Evolutionary conservation across 1,140 invertebrate species (phyloP), one percentile per base, ranked within the genome.

Genomic region (Matsumurasca onukii): DNA sequence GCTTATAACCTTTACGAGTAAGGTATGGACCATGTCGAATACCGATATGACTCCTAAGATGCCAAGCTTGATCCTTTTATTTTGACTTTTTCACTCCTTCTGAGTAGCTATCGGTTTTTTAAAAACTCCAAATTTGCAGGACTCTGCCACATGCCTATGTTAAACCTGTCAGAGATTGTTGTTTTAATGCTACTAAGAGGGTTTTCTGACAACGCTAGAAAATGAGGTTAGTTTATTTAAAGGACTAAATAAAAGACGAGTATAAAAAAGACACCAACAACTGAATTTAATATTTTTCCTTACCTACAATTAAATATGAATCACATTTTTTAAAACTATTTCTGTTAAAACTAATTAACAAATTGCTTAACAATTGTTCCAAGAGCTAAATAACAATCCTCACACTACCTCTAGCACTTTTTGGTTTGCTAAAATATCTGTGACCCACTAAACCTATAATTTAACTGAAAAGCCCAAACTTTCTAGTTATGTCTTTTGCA

Each of bases 271-370:
- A 59, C 55, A 59, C 55, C 55, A 59, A 59, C 55, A 59, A 59
- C 55, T 27, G 22, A 27, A 20, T 59, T 59, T 59, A 59, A 59
- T 59, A 27, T 59, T 27, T 59, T 24, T n/a, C n/a, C n/a, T 22
- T 59, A 59, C 30, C 55, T 59, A 59, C 55, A 59, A 29, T 59
- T 59, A 59, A 59, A 59, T 59, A 59, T 59, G 55, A 59, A 27
- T 59, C 55, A 27, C 24, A 24, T 59, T 59, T n/a, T n/a, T n/a
- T n/a, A n/a, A 59, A 59, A 59, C 55, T 59, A 59, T 59, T n/a
- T 59, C 30, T 27, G 9, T 59, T 59, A 59, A 59, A 59, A 59
- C 55, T 59, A 59, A 59, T 59, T 59, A 59, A 59, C 55, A 59
- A 59, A 59, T 59, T 59, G 55, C 55, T 59, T 59, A 59, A 24